Evolutionary conservation across 2,888 invertebrate genomes (phyloP).

Genomic region (Limnephilus rhombicus): DNA sequence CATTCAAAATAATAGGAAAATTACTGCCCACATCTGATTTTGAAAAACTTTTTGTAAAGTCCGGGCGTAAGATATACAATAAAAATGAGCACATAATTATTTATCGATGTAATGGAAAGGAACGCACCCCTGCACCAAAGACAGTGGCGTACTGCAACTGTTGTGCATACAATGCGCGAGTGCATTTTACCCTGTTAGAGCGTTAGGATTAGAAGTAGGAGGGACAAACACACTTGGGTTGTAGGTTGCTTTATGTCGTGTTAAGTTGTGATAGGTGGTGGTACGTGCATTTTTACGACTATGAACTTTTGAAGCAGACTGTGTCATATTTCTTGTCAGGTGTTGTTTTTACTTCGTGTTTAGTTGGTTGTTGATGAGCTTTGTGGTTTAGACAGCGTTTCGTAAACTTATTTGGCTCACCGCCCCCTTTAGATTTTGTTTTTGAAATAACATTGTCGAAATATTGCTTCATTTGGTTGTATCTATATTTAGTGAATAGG

Average conservation of each 20-base stretch:
- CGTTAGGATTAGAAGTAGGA: not conserved
- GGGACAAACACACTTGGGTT: not conserved
- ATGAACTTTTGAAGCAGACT: not conserved
- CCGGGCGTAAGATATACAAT: too few species aligned
- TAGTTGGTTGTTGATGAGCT: not conserved
- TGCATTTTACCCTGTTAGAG: not conserved
- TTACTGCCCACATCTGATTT: too few species aligned
- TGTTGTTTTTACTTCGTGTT: not conserved
- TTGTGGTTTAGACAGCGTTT: not conserved
- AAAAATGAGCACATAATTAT: too few species aligned
- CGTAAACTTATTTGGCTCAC: not conserved
- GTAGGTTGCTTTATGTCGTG: not conserved
- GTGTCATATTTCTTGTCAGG: not conserved
- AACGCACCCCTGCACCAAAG: not conserved
- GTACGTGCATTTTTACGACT: not conserved
- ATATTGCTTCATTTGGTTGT: too few species aligned
- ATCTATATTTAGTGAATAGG: too few species aligned
- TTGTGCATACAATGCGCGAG: constrained; percentile 7
- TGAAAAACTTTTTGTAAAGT: too few species aligned
- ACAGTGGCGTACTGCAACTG: constrained; percentile 4
- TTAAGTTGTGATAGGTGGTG: not conserved
- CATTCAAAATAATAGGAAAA: too few species aligned
- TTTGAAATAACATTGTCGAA: too few species aligned
- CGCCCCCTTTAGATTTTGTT: not conserved
- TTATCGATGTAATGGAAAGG: not conserved